These are phyloP conservation scores for Bos javanicus DNA, from an alignment of 2,113 vertebrate genomes.

Conservation along the genomic window DNA sequence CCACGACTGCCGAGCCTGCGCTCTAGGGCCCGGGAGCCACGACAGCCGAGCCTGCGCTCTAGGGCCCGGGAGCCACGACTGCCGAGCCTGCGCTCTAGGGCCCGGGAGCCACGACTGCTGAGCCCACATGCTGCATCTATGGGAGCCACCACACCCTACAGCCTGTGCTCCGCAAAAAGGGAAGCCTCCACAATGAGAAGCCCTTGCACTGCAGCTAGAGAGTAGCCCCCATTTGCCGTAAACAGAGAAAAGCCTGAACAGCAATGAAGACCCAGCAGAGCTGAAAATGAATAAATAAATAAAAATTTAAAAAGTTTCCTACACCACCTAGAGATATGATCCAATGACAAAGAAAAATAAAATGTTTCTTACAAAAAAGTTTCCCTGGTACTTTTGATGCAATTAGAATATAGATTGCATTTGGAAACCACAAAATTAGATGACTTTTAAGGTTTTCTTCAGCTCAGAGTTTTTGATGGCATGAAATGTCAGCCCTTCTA, in stretches of 20 bases:
- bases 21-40: neutral
- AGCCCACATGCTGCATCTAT: neutral
- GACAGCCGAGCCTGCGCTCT: accelerated
- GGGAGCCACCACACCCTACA: neutral
- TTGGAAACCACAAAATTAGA: conserved; percentile 3
- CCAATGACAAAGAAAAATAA: neutral
- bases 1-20: neutral
- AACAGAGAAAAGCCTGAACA: neutral
- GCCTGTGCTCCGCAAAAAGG: neutral
- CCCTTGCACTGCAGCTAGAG: neutral
- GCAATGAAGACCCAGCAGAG: neutral
- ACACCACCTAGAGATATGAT: neutral
- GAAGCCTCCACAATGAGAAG: neutral
- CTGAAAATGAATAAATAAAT: neutral
- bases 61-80: neutral
- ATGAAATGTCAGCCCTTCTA: neutral
- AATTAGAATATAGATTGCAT: neutral
- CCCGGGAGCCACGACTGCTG: neutral
- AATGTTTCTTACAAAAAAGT: neutral
- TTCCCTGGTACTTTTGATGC: neutral
- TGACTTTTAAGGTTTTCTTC: conserved; percentile 22
- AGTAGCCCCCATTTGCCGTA: neutral
- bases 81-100: neutral
- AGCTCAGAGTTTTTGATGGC: neutral
- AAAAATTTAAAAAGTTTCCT: neutral